Conservation (phyloP, 2,113 vertebrate genomes). For the Cephalophus harveyi region DNA sequence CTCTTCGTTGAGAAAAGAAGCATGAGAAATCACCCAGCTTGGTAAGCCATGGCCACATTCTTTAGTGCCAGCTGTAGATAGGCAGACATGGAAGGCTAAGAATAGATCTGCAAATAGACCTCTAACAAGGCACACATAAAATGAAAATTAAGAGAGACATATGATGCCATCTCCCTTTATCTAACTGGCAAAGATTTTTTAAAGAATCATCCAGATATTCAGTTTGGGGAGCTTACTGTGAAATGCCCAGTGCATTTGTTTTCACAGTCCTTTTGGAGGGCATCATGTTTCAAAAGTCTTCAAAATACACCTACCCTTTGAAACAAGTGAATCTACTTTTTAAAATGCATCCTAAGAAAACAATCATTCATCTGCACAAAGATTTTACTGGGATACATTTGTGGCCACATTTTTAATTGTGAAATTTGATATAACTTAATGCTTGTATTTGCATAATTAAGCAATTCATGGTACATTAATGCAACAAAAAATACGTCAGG, state of each 20-base stretch:
- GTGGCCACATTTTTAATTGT: background rate
- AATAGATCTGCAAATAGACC: background rate
- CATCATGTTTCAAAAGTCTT: background rate
- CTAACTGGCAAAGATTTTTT: background rate
- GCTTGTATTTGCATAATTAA: background rate
- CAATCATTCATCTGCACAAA: background rate
- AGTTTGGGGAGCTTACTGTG: background rate
- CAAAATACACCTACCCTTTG: background rate
- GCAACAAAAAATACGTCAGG: background rate
- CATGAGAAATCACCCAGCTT: background rate
- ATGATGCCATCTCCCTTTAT: background rate
- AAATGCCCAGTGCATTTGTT: background rate
- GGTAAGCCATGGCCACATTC: background rate
- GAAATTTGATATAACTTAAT: background rate
- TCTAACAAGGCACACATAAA: background rate
- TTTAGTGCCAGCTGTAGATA: background rate
- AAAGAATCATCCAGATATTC: background rate
- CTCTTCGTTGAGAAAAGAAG: background rate
- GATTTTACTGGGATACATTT: background rate
- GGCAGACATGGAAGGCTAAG: background rate
- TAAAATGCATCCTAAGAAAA: background rate
- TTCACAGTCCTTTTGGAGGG: background rate
- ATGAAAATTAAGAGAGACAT: slow-evolving; percentile 38
- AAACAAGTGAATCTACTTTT: background rate
- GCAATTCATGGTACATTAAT: background rate